Conservation (phyloP, 1,140 invertebrate genomes). For the Chironomus striatipennis region DNA sequence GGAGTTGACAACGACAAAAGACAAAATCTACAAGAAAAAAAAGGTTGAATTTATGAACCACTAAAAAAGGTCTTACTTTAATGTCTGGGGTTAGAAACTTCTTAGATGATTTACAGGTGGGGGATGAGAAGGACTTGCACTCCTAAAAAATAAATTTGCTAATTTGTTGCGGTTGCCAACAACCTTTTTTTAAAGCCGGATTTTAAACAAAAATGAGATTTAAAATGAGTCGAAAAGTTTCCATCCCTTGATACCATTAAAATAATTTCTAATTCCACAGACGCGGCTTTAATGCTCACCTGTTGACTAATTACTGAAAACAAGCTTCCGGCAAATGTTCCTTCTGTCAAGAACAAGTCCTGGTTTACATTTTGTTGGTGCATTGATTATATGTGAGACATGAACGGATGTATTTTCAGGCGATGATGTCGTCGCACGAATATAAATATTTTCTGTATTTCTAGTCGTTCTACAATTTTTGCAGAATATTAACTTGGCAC, state of each 20-base stretch:
- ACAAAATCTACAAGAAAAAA: too few species aligned
- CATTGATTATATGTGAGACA: neutral
- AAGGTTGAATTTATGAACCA: too few species aligned
- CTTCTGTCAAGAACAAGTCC: neutral
- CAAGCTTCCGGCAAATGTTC: neutral
- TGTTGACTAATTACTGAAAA: constrained; percentile 21
- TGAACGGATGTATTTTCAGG: neutral
- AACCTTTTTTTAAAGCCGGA: too few species aligned
- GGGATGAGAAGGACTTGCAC: too few species aligned
- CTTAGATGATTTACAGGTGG: too few species aligned
- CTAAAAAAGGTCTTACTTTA: too few species aligned
- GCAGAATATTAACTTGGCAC: constrained; percentile 5
- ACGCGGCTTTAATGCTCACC: neutral
- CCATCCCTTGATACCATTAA: neutral
- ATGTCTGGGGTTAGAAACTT: too few species aligned
- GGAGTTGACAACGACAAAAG: too few species aligned
- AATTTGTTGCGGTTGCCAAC: too few species aligned
- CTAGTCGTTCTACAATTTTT: neutral
- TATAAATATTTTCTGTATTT: neutral
- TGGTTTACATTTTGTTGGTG: constrained; percentile 5
- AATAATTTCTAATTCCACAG: neutral
- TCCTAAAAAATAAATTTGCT: too few species aligned
- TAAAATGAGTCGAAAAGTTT: too few species aligned
- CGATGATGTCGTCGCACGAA: neutral
- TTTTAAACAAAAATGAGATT: too few species aligned